Percentiles rank a stretch among this genome's conserved stretches.
These are phyloP conservation scores for Brachionus manjavacas DNA, from an alignment of 1,140 invertebrate species.

Conservation along the genomic window DNA sequence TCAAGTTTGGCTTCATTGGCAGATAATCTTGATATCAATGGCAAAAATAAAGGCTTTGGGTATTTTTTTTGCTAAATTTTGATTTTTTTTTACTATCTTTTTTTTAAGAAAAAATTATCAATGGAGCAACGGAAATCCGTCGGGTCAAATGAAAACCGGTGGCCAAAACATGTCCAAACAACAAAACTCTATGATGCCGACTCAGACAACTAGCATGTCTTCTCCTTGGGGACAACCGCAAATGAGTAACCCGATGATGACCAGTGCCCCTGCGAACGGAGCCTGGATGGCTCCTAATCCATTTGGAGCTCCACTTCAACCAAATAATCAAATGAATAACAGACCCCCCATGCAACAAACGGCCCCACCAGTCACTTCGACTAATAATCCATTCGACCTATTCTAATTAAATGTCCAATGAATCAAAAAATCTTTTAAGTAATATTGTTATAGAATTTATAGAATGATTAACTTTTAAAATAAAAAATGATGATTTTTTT, in stretches of 20 bases:
- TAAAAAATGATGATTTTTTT: background rate
- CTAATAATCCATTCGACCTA: constrained; percentile 19
- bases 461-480: constrained; percentile 22
- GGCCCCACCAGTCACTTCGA: background rate
- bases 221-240: background rate
- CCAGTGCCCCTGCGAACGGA: background rate
- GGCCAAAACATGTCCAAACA: background rate
- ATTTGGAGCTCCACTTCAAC: constrained; percentile 1
- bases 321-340: background rate
- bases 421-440: background rate
- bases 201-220: background rate
- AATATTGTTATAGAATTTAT: constrained; percentile 22
- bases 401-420: background rate
- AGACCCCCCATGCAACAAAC: background rate
- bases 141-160: constrained; percentile 1
- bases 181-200: background rate
- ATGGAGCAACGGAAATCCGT: background rate
- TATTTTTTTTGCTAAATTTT: background rate
- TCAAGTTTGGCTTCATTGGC: constrained; percentile 41
- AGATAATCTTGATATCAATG: constrained; percentile 32
- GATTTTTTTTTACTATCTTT: background rate
- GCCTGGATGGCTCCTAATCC: background rate
- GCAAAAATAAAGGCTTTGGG: constrained; percentile 29
- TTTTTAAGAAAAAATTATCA: constrained; percentile 10
- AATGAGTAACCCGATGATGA: background rate